A percentile compares a stretch with the other conserved stretches of the same genome.
Conservation (phyloP, 2,888 invertebrate species). For the Pterostichus madidus region DNA sequence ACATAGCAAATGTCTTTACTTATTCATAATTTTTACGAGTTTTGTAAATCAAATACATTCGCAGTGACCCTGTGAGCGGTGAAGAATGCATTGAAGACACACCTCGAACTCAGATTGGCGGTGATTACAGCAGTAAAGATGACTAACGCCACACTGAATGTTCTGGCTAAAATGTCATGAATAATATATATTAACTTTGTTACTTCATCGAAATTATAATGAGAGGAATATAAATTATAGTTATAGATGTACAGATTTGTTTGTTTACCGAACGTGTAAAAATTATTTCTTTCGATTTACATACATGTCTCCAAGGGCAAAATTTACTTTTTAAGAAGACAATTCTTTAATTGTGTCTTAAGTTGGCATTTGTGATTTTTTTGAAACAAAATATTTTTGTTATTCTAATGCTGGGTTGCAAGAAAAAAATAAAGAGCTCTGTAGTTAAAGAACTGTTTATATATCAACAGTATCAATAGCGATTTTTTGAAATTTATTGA, state of each 20-base stretch:
- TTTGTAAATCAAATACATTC: neutral
- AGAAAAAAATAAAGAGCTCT: too few species aligned
- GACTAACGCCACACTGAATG: slow-evolving; percentile 22
- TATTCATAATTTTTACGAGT: neutral
- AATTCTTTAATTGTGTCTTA: too few species aligned
- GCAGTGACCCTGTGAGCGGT: slow-evolving; percentile 28
- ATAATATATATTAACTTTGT: slow-evolving; percentile 34
- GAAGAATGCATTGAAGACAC: slow-evolving; percentile 45
- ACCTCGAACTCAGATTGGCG: neutral
- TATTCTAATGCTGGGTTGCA: too few species aligned
- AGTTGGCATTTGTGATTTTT: too few species aligned
- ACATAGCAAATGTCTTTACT: neutral
- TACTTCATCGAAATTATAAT: slow-evolving; percentile 39
- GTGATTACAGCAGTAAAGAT: slow-evolving; percentile 38
- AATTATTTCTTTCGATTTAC: neutral
- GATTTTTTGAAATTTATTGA: too few species aligned
- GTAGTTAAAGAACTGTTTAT: too few species aligned
- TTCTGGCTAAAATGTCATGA: slow-evolving; percentile 42
- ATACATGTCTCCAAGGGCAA: neutral
- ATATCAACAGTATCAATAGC: too few species aligned
- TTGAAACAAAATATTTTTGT: neutral
- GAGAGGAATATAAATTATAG: slow-evolving; percentile 2
- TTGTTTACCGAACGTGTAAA: neutral
- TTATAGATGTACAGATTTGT: neutral
- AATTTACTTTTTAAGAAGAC: too few species aligned